These are phyloP conservation scores for Rhogogaster chlorosoma DNA, from an alignment of 2,888 invertebrate genomes.

Conservation along the genomic window DNA sequence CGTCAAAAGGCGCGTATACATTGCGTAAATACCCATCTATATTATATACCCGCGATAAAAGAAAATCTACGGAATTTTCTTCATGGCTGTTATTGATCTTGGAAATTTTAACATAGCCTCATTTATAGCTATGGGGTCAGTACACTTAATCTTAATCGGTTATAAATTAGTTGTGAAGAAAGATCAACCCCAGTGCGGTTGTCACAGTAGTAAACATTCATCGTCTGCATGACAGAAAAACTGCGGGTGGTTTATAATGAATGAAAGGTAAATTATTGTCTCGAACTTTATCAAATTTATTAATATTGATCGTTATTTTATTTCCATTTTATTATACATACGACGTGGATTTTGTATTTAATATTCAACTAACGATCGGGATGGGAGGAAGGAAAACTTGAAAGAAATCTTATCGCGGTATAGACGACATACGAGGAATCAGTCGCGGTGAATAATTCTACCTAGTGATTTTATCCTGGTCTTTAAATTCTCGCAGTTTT, in stretches of 20 bases:
- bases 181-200: neutral
- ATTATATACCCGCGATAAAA: neutral
- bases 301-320: neutral
- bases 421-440: too few relatives aligned
- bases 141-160: neutral
- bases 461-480: too few relatives aligned
- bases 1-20: too few relatives aligned
- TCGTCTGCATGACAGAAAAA: neutral
- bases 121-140: conserved; percentile 18
- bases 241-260: neutral
- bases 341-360: too few relatives aligned
- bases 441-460: too few relatives aligned
- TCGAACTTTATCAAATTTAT: neutral
- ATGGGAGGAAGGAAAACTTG: too few relatives aligned
- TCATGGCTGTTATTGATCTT: neutral
- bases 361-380: too few relatives aligned
- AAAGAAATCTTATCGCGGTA: too few relatives aligned
- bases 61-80: neutral
- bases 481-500: too few relatives aligned
- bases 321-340: too few relatives aligned
- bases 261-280: neutral
- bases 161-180: neutral
- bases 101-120: conserved; percentile 24
- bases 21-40: too few relatives aligned
- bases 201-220: neutral